Evolutionary conservation across 2,888 invertebrate genomes (phyloP).

Genomic region (Agrochola macilenta): DNA sequence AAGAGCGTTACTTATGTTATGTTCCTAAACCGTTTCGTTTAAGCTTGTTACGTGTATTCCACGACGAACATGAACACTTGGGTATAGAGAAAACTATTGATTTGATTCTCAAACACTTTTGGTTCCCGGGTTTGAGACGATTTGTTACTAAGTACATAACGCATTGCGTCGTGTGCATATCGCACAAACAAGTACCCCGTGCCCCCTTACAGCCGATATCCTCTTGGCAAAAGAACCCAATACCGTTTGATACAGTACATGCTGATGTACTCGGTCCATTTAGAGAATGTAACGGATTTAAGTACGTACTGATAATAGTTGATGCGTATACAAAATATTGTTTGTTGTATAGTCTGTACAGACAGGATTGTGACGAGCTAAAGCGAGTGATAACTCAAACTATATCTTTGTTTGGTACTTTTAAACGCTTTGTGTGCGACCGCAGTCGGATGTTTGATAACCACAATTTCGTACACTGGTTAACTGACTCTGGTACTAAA

Average conservation of each 20-base stretch:
- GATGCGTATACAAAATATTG: constrained; percentile 9
- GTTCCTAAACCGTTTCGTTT: constrained; percentile 6
- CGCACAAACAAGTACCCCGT: too few relatives aligned
- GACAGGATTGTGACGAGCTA: background rate
- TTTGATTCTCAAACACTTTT: background rate
- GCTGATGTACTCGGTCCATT: background rate
- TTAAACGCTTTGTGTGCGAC: constrained; percentile 3
- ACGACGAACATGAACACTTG: constrained; percentile 15
- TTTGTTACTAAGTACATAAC: constrained; percentile 1
- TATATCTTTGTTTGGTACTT: constrained; percentile 16
- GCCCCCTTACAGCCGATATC: too few relatives aligned
- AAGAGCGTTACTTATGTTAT: constrained; percentile 1
- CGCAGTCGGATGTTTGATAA: constrained; percentile 8
- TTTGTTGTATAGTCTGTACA: background rate
- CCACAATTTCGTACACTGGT: background rate
- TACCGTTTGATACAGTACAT: too few relatives aligned
- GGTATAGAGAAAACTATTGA: constrained; percentile 1
- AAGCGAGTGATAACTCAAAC: background rate
- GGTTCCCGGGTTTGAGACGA: background rate
- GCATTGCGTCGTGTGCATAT: background rate
- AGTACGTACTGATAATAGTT: constrained; percentile 1
- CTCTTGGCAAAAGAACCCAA: too few relatives aligned
- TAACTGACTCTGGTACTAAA: background rate
- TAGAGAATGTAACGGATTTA: background rate
- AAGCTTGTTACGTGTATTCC: constrained; percentile 2